These are phyloP conservation scores for Actinernus sp. DNA, from an alignment of 92 coral and sea anemone genomes.

Conservation along the genomic window DNA sequence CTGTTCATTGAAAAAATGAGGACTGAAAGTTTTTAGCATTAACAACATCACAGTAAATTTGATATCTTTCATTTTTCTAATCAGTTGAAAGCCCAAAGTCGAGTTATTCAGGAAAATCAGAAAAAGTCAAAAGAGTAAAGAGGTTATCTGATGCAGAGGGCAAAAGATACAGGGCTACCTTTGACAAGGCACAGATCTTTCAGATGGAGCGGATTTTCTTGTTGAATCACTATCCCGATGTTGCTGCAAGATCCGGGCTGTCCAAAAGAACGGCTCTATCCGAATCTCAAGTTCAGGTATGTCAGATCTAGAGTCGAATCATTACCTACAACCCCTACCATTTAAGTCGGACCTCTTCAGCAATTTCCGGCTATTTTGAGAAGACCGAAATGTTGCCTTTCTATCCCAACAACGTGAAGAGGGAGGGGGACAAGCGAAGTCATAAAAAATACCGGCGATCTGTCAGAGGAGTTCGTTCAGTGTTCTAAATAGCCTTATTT, in stretches of 20 bases:
- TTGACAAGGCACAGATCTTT: constrained; percentile 85
- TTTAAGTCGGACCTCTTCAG: too few species aligned
- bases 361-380: too few species aligned
- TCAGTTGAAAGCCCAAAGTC: constrained; percentile 4
- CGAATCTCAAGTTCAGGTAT: constrained; percentile 89
- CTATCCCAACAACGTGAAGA: too few species aligned
- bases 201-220: constrained; percentile 91
- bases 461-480: too few species aligned
- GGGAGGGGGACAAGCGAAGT: too few species aligned
- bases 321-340: too few species aligned
- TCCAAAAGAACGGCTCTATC: constrained; percentile 81
- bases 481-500: too few species aligned
- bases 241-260: constrained; percentile 77
- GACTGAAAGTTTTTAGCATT: too few species aligned
- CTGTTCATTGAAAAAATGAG: too few species aligned
- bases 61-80: constrained; percentile 1
- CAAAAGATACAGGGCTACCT: constrained; percentile 87
- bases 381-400: too few species aligned
- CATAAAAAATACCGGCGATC: too few species aligned
- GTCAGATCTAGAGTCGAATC: too few species aligned
- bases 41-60: background rate
- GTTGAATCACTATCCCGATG: constrained; percentile 84
- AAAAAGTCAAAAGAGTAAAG: constrained; percentile 43
- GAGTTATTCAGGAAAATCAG: constrained; percentile 20
- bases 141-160: constrained; percentile 30